Conservation (phyloP, 2,888 invertebrate genomes). For the Phania funesta region DNA sequence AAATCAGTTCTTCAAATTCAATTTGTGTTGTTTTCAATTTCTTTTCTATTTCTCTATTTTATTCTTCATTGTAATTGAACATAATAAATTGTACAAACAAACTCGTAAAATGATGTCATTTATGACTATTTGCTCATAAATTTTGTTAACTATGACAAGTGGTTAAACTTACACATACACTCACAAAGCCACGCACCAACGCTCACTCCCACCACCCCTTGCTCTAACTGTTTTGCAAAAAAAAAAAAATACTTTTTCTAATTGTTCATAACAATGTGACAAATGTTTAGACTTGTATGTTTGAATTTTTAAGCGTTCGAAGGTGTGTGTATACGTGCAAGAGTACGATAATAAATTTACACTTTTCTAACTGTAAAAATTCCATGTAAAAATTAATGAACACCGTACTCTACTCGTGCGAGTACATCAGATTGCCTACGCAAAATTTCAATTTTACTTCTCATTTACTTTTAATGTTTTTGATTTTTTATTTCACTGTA, state of each 20-base stretch:
- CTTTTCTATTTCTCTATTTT: slow-evolving; percentile 29
- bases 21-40: slow-evolving; percentile 20
- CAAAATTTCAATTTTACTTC: not conserved
- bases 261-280: slow-evolving; percentile 43
- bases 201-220: not conserved
- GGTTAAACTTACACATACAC: slow-evolving; percentile 27
- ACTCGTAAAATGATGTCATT: slow-evolving; percentile 65
- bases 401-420: not conserved
- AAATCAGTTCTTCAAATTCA: slow-evolving; percentile 47
- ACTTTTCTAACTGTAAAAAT: slow-evolving; percentile 55
- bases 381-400: slow-evolving; percentile 59
- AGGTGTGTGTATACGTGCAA: not conserved
- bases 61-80: slow-evolving; percentile 57
- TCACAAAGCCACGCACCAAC: not conserved
- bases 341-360: slow-evolving; percentile 39
- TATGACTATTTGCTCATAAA: slow-evolving; percentile 63
- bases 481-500: slow-evolving; percentile 5
- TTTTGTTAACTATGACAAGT: slow-evolving; percentile 63
- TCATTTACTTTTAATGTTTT: slow-evolving; percentile 10
- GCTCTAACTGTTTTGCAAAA: slow-evolving; percentile 18
- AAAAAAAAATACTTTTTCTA: slow-evolving; percentile 33
- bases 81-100: slow-evolving; percentile 53
- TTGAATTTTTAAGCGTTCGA: not conserved
- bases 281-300: not conserved
- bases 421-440: slow-evolving; percentile 4